Evolutionary conservation across 2,113 vertebrate species (phyloP).

Genomic region (Oryzias celebensis): DNA sequence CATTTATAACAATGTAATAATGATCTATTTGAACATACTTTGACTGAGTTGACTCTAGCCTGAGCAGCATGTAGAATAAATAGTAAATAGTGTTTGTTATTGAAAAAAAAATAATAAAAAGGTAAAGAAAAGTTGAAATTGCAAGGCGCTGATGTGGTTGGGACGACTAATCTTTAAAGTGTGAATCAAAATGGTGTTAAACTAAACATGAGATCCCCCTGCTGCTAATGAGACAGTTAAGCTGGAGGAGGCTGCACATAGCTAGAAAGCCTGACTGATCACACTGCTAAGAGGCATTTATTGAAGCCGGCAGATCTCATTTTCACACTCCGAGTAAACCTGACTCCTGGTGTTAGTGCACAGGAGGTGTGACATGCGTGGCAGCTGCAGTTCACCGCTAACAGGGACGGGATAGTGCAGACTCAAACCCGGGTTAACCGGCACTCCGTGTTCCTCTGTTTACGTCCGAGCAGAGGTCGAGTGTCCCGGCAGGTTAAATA

Average conservation of each 20-base stretch:
- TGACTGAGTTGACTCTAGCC: too few species aligned
- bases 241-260: slow-evolving; percentile 71
- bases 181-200: slow-evolving; percentile 75
- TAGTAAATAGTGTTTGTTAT: too few species aligned
- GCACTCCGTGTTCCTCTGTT: neutral
- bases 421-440: slow-evolving; percentile 25
- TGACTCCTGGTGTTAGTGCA: slow-evolving; percentile 72
- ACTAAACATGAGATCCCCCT: slow-evolving; percentile 72
- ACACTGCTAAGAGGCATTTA: slow-evolving; percentile 77
- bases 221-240: slow-evolving; percentile 79
- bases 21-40: too few species aligned
- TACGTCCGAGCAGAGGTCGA: slow-evolving; percentile 23
- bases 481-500: slow-evolving; percentile 8
- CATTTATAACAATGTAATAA: too few species aligned
- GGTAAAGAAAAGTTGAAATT: slow-evolving; percentile 48
- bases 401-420: slow-evolving; percentile 66
- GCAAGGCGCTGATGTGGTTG: slow-evolving; percentile 9
- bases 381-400: slow-evolving; percentile 81
- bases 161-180: slow-evolving; percentile 46
- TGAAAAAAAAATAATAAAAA: slow-evolving; percentile 3
- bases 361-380: slow-evolving; percentile 56
- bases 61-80: too few species aligned
- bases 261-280: slow-evolving; percentile 73
- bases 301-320: slow-evolving; percentile 79
- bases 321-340: slow-evolving; percentile 81